Base-by-base conservation (phyloP, 2,797 vertebrate genomes). In the Schizopygopsis malacanthus region DNA sequence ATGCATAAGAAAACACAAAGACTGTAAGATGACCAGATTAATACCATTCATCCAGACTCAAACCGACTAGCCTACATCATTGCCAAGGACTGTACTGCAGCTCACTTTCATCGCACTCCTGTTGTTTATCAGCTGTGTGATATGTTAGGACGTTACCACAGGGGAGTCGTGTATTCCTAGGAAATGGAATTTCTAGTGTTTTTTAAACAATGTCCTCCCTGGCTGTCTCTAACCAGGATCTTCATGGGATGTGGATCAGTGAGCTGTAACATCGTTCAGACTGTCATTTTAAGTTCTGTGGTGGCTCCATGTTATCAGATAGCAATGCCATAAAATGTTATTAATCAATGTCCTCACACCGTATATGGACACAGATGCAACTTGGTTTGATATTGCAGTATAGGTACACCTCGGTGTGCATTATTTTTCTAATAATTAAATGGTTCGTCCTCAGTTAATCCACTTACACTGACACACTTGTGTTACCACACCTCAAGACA, bases 141-240 rank as follows among this genome's bases (percentile, higher is more conserved):
- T 81, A 63, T 88, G 71, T 88, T 87, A 83, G 71, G 69, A 90
- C 73, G 67, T 85, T 78, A 63, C 25, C 79, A 41, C 39, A 81
- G 71, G 37, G 45, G 61, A 80, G 85, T 85, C 61, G 25, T 85
- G 83, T 82, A 83, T 81, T 84, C 80, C 79, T 45, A 85, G 81
- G 79, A 89, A 87, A 87, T 78, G 83, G 76, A 83, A 87, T 88
- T 72, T 67, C 39, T 87, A 50, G 47, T 73, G 85, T 76, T 85
- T 88, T 83, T 83, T 87, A 88, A 88, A 88, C 85, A 83, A 43
- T 77, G 63, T 81, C 61, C 50, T 85, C 82, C 79, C 45, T 25
- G 13, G 25, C 76, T 59, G 81, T 45, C 54, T 84, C 71, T 83
- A n/a, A 22, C 59, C 25, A 39, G 50, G 47, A 56, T 37, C 67